Evolutionary conservation across 2,113 vertebrate genomes (phyloP).

Genomic region (Neogobius melanostomus): DNA sequence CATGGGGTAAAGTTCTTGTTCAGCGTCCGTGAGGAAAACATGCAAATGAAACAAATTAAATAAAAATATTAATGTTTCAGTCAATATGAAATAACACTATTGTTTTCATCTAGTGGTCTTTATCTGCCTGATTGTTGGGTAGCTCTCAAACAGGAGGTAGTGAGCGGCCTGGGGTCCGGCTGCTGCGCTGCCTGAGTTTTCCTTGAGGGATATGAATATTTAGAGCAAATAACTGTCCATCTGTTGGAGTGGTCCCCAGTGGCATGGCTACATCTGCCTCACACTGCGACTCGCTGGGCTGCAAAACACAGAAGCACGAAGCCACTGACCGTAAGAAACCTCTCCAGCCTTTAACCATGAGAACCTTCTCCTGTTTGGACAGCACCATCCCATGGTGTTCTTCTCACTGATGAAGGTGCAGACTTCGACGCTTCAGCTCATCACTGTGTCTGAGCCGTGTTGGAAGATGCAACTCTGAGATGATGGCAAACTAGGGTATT

Average conservation of each 20-base stretch:
- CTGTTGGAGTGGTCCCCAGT: conserved; percentile 35
- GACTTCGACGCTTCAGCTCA: neutral
- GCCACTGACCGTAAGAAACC: neutral
- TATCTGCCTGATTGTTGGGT: neutral
- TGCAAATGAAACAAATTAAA: neutral
- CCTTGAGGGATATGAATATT: conserved; percentile 42
- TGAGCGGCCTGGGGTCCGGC: neutral
- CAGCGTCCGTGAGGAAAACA: neutral
- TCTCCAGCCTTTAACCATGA: neutral
- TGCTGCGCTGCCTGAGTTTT: conserved; percentile 6
- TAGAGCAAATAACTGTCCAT: conserved; percentile 35
- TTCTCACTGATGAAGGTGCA: neutral
- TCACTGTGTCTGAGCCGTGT: neutral
- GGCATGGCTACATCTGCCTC: conserved; percentile 48
- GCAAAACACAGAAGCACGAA: conserved; percentile 23
- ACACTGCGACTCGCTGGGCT: conserved; percentile 21
- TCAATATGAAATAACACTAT: no score
- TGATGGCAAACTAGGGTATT: neutral
- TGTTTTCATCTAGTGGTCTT: no score
- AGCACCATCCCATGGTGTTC: neutral
- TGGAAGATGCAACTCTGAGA: neutral
- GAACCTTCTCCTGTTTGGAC: neutral
- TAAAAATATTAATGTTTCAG: neutral
- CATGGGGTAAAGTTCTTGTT: neutral
- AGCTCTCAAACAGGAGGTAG: neutral